Evolutionary conservation across 1,140 invertebrate genomes (phyloP).

Genomic region (Leguminivora glycinivorella): DNA sequence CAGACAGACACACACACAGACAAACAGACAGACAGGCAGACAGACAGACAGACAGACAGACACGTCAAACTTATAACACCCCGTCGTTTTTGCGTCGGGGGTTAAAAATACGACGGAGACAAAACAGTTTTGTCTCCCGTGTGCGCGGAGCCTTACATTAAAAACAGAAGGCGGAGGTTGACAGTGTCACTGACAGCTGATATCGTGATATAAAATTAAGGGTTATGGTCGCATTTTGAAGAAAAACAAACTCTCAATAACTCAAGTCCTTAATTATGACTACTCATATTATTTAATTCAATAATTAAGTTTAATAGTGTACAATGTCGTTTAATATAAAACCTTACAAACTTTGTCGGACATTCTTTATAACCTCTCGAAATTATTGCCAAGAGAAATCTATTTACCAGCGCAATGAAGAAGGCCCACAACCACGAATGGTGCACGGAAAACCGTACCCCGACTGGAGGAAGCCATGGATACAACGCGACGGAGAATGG

Average conservation of each 20-base stretch:
- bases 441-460: slow-evolving; percentile 60
- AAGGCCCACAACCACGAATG: slow-evolving; percentile 53
- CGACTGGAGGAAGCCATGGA: slow-evolving; percentile 69
- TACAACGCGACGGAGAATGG: slow-evolving; percentile 63
- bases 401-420: slow-evolving; percentile 64
- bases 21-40: no score
- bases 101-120: no score
- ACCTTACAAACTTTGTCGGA: slow-evolving; percentile 34
- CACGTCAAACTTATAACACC: no score
- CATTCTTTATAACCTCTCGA: slow-evolving; percentile 42
- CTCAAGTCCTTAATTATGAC: not conserved
- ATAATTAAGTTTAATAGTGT: not conserved
- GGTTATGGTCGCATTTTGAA: not conserved
- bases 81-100: no score
- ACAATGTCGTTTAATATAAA: slow-evolving; percentile 29
- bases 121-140: no score
- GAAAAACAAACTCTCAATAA: not conserved
- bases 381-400: slow-evolving; percentile 64
- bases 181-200: not conserved
- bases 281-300: not conserved
- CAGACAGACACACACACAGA: no score
- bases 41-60: no score
- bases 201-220: not conserved
- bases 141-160: no score
- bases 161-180: no score